Percentiles rank a stretch among this genome's conserved stretches.
These are phyloP conservation scores for Enteromius anoplus DNA, from an alignment of 2,797 vertebrate species.

Conservation along the genomic window DNA sequence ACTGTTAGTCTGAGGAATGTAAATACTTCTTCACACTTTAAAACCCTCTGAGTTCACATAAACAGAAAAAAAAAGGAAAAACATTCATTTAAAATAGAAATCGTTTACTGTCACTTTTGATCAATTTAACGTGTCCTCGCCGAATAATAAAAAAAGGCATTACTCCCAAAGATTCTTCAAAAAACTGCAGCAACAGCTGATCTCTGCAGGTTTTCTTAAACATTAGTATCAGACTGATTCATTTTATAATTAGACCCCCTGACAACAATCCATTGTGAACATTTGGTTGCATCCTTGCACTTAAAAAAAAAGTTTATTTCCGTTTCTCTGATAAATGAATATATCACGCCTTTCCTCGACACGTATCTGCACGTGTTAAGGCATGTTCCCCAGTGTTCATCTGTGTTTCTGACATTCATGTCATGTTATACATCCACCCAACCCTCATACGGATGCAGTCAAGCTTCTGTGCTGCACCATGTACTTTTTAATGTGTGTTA, in stretches of 20 bases:
- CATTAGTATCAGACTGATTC: too few species aligned
- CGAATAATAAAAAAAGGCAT: not conserved
- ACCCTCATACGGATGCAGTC: not conserved
- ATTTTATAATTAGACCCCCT: not conserved
- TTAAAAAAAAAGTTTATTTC: not conserved
- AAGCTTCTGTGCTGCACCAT: conserved; percentile 6
- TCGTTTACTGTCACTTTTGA: not conserved
- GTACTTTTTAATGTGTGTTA: conserved; percentile 27
- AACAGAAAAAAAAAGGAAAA: not conserved
- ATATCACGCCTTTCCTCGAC: not conserved
- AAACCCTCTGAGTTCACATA: not conserved
- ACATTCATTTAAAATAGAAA: not conserved
- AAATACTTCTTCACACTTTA: not conserved
- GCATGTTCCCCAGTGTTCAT: conserved; percentile 1
- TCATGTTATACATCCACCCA: conserved; percentile 11
- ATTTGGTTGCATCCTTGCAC: conserved; percentile 20
- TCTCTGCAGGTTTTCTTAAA: not conserved
- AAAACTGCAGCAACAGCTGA: not conserved
- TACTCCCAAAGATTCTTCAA: not conserved
- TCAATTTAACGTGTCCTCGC: not conserved
- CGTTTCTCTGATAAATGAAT: conserved; percentile 1
- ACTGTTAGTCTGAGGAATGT: not conserved
- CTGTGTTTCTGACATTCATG: conserved; percentile 29
- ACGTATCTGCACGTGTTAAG: conserved; percentile 9
- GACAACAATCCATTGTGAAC: not conserved